Evolutionary conservation across 2,888 invertebrate genomes (phyloP), one percentile per base, ranked within the genome.

Genomic region (Drosophila subsilvestris): DNA sequence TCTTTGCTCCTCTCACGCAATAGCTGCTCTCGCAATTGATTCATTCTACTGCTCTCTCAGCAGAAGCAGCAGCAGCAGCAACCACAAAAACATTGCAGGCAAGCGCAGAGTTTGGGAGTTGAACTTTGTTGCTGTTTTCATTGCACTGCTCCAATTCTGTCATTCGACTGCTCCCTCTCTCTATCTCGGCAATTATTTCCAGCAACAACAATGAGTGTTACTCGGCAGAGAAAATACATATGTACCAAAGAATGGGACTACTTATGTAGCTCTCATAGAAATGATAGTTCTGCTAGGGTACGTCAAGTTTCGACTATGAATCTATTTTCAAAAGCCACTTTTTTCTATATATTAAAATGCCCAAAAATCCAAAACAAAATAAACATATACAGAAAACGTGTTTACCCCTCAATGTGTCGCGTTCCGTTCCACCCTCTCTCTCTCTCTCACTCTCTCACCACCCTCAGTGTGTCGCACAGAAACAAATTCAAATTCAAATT

Each of bases 401-500:
- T 82, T 87, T 86, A 59, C 18, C 62, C 74, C 60, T 53, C 48
- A 32, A 49, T 20, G 56, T 48, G 55, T 49, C 54, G 63, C 53
- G 56, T 7, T 53, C 56, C 68, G 61, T 62, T 55, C 14, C 37
- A 1, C 14, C 14, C 37, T 12, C 32, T 12, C 37, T 12, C 12
- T 0, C 5, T 5, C 5, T 14, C 37, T 5, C 12, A 12, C 32
- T 1, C 5, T 2, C 5, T 1, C 32, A 4, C 4, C 32, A 29
- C 3, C 32, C 12, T 32, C 37, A 74, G 63, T 69, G 78, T 86
- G 70, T 54, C 86, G 49, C 51, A 32, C 74, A 61, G 53, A 59
- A 53, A 75, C 68, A 85, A 87, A 81, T 75, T 85, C 82, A 81
- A 88, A 84, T 81, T 81, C 81, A 60, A 73, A 83, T 87, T 85